Conservation (phyloP, 2,113 vertebrate species). For the Dasyprocta punctata region DNA sequence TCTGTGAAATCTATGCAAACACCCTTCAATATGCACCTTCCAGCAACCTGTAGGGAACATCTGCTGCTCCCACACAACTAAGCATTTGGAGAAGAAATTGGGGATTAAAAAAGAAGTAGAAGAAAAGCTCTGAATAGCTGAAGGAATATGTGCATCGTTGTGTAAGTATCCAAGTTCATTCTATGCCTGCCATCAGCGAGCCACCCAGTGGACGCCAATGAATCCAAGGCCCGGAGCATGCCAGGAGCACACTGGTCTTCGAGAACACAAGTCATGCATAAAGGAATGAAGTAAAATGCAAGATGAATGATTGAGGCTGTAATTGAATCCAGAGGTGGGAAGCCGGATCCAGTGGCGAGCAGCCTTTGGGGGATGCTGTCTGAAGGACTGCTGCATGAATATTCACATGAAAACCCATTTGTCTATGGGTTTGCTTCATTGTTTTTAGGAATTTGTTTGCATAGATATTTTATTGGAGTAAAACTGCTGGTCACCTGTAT, state of each 20-base stretch:
- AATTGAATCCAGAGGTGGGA: not conserved
- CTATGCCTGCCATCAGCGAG: not conserved
- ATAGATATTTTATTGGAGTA: not conserved
- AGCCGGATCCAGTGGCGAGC: not conserved
- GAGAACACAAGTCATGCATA: not conserved
- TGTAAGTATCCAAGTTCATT: not conserved
- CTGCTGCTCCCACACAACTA: accelerated
- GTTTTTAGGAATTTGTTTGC: not conserved
- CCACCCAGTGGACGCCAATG: accelerated
- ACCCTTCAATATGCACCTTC: accelerated
- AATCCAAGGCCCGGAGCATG: not conserved
- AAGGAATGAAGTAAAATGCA: not conserved
- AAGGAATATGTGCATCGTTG: not conserved
- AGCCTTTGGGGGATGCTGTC: not conserved
- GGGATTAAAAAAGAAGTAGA: not conserved
- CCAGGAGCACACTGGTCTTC: not conserved
- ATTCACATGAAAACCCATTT: not conserved
- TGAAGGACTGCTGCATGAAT: not conserved
- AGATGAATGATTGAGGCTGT: not conserved
- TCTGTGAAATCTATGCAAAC: accelerated
- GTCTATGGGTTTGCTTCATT: not conserved
- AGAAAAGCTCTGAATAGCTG: not conserved
- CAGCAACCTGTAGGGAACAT: not conserved
- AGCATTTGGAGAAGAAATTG: not conserved
- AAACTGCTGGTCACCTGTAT: not conserved